Conservation (phyloP, 2,888 invertebrate genomes). For the Dasypogon diadema region DNA sequence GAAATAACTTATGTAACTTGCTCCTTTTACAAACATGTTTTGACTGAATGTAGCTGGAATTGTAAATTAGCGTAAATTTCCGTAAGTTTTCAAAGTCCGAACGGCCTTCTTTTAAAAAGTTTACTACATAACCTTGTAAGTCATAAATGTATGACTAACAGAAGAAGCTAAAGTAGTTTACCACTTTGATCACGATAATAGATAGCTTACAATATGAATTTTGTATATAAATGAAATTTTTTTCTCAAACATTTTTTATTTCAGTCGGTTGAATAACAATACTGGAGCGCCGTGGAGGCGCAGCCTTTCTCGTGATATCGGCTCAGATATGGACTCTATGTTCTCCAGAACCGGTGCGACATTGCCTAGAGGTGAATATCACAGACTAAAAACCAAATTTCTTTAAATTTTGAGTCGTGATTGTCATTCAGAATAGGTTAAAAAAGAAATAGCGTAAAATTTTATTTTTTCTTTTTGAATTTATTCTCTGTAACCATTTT, state of each 20-base stretch:
- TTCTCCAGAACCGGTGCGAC: constrained; percentile 73
- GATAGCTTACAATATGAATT: too few species aligned
- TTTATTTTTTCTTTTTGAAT: constrained; percentile 24
- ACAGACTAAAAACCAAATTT: constrained; percentile 69
- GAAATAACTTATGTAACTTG: too few species aligned
- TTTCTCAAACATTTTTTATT: constrained; percentile 53
- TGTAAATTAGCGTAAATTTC: too few species aligned
- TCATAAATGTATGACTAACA: too few species aligned
- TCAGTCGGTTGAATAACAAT: constrained; percentile 65
- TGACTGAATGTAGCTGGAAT: too few species aligned
- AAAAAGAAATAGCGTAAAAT: constrained; percentile 44
- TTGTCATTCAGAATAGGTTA: constrained; percentile 32
- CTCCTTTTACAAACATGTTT: too few species aligned
- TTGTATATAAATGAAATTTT: too few species aligned
- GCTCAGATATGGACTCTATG: constrained; percentile 80
- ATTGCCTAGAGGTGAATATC: constrained; percentile 79
- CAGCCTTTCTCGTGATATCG: constrained; percentile 76
- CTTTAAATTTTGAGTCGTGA: constrained; percentile 58
- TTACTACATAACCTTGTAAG: too few species aligned
- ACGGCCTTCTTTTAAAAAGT: too few species aligned
- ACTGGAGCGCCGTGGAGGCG: constrained; percentile 72
- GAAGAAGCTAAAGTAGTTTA: too few species aligned
- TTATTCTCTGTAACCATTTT: constrained; percentile 38
- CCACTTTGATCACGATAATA: too few species aligned
- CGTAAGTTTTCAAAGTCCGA: too few species aligned